A percentile compares a stretch with the other conserved stretches of the same genome.
These are phyloP conservation scores for Sebastolobus alascanus DNA, from an alignment of 2,797 vertebrate species.

Conservation along the genomic window DNA sequence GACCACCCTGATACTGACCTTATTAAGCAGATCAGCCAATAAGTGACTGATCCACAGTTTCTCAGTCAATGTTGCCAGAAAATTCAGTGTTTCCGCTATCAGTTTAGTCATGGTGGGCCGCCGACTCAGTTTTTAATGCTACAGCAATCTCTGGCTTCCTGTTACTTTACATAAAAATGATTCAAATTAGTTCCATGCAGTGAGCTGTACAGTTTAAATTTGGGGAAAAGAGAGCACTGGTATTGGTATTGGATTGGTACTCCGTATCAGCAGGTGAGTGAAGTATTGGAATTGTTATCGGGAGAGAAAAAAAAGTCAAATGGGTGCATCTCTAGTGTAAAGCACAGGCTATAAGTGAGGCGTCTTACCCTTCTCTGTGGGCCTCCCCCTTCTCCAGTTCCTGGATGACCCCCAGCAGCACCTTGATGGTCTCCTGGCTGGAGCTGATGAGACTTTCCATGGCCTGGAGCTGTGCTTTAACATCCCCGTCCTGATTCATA, in stretches of 20 bases:
- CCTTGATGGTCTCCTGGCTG: constrained; percentile 99
- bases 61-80: not conserved
- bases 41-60: not conserved
- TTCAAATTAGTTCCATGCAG: not conserved
- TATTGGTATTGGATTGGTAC: not conserved
- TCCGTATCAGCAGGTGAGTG: not conserved
- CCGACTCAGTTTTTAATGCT: constrained; percentile 11
- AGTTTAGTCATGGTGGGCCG: not conserved
- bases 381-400: constrained; percentile 99
- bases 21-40: not conserved
- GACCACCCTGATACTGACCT: not conserved
- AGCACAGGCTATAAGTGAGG: constrained; percentile 13
- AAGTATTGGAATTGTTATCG: not conserved
- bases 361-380: constrained; percentile 96
- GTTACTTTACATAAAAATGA: not conserved
- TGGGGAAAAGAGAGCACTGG: not conserved
- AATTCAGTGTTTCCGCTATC: not conserved
- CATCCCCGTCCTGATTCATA: constrained; percentile 93
- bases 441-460: constrained; percentile 99
- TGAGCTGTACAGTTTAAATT: constrained; percentile 1
- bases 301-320: not conserved
- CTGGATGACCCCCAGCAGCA: constrained; percentile 98
- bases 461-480: constrained; percentile 98
- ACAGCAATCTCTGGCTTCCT: constrained; percentile 5
- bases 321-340: not conserved